A percentile compares a stretch with the other conserved stretches of the same genome.
Conservation (phyloP, 2,797 vertebrate genomes). For the Harpagifer antarcticus region DNA sequence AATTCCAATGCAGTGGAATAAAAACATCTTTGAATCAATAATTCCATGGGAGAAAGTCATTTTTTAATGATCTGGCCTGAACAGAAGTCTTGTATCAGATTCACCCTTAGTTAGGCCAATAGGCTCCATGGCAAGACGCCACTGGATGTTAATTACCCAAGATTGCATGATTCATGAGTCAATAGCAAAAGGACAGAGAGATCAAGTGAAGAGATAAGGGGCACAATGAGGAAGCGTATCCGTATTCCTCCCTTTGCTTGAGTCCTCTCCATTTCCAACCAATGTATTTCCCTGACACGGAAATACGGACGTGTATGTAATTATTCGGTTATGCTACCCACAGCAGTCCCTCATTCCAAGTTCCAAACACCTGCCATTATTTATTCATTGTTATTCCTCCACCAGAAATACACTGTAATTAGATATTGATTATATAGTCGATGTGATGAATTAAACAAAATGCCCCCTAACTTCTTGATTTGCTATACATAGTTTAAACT, state of each 20-base stretch:
- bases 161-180: conserved; percentile 75
- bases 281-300: conserved; percentile 83
- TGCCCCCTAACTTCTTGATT: conserved; percentile 77
- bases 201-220: conserved; percentile 66
- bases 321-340: conserved; percentile 82
- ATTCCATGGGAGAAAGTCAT: not conserved
- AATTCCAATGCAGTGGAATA: conserved; percentile 1
- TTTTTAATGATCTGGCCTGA: conserved; percentile 23
- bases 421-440: conserved; percentile 84
- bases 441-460: conserved; percentile 86
- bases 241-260: conserved; percentile 65
- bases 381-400: conserved; percentile 87
- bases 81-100: conserved; percentile 24
- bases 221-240: conserved; percentile 67
- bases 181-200: conserved; percentile 67
- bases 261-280: conserved; percentile 78
- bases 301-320: conserved; percentile 88
- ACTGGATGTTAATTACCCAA: conserved; percentile 67
- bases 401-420: conserved; percentile 86
- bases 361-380: conserved; percentile 79
- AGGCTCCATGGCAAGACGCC: conserved; percentile 53
- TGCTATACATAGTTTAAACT: conserved; percentile 65
- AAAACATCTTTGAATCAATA: conserved; percentile 15
- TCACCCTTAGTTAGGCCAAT: conserved; percentile 27
- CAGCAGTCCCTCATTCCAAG: conserved; percentile 78